Evolutionary conservation across 2,113 vertebrate species (phyloP), one percentile per base, ranked within the genome.

Genomic region (Phaethornis superciliosus): DNA sequence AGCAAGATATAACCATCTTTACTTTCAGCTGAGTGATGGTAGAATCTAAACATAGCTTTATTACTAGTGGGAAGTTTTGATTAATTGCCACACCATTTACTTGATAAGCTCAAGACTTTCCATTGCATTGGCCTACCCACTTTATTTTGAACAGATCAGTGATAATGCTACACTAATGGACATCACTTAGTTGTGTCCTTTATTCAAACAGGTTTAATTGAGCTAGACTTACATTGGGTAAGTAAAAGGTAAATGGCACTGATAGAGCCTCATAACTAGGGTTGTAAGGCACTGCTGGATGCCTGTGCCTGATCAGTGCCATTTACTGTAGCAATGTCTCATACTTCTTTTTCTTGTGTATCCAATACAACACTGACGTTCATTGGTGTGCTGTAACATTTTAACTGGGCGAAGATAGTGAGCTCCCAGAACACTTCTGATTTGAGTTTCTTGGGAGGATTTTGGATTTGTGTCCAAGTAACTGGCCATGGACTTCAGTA

Each of bases 111-210:
- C 56, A 71, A 56, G 40, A 15, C 37, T 81, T 58, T 8, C 27
- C 8, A 69, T 62, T 65, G 12, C 15, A 2, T 47, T 63, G 20
- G 54, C 22, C 10, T 63, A 7, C 58, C 7, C 2, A 1, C 40
- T 90, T 64, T 46, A 13, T 77, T 78, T 85, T 68, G 62, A 65
- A 72, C 9, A 46, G 30, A 22, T 44, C 0, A 4, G 1, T 1
- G 1, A 7, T 65, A 11, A 6, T 54, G n/a, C 19, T 76, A 6
- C 9, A 8, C 19, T 75, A 30, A 32, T 15, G 0, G 2, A 16
- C 23, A 60, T 72, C 33, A 3, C 40, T 30, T 49, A 85, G 35
- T 46, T n/a, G 6, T 26, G 22, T 19, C 9, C 64, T 85, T 69
- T 74, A 46, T 30, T 68, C 8, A 35, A 42, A 33, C 40, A 49